Conservation (phyloP, 2,113 vertebrate species). For the Rhombomys opimus region DNA sequence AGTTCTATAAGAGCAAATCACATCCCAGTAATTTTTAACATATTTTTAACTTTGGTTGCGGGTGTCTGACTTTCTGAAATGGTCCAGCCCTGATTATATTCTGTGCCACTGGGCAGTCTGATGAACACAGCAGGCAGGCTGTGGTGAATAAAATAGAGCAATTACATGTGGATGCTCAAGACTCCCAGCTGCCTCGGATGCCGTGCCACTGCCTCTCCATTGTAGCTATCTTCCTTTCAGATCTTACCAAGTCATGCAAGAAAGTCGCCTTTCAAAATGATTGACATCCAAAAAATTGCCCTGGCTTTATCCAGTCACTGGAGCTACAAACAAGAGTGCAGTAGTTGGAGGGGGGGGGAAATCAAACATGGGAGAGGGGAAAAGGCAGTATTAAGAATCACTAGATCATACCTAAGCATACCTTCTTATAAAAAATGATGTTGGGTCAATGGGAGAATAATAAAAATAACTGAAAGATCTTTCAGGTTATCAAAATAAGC, state of each 20-base stretch:
- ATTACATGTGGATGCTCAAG: constrained; percentile 73
- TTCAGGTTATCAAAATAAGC: constrained; percentile 17
- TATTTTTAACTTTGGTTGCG: constrained; percentile 68
- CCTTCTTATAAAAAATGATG: constrained; percentile 4
- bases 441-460: constrained; percentile 46
- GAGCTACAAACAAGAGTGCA: constrained; percentile 60
- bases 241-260: constrained; percentile 67
- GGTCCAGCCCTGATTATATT: constrained; percentile 71
- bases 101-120: constrained; percentile 78
- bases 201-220: not conserved
- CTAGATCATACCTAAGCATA: constrained; percentile 61
- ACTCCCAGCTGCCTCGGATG: constrained; percentile 50
- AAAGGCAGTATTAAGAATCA: constrained; percentile 51
- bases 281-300: constrained; percentile 56
- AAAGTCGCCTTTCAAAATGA: constrained; percentile 75
- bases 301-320: constrained; percentile 29
- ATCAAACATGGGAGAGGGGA: constrained; percentile 39
- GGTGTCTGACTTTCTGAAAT: constrained; percentile 67
- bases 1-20: constrained; percentile 75
- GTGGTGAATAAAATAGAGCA: constrained; percentile 39
- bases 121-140: constrained; percentile 73
- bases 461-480: constrained; percentile 59
- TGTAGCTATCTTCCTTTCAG: constrained; percentile 70
- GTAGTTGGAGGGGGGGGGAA: constrained; percentile 39
- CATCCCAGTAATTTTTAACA: constrained; percentile 54